These are phyloP conservation scores for Pseudocheirus occidentalis DNA, from an alignment of 2,797 vertebrate genomes.

Conservation along the genomic window DNA sequence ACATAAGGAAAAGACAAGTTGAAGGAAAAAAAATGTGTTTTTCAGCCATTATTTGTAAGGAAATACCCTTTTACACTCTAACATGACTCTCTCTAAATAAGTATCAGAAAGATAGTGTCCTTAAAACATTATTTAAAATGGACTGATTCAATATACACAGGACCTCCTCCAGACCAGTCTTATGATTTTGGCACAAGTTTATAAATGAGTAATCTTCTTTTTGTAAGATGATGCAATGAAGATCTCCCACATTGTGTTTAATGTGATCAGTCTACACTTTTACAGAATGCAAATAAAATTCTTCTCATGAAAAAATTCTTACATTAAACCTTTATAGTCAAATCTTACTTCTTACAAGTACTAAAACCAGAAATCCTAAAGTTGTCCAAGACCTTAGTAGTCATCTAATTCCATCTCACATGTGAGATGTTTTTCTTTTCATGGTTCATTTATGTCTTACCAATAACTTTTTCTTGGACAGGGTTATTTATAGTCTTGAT, in stretches of 20 bases:
- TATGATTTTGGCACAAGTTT: background rate
- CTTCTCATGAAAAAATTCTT: constrained; percentile 44
- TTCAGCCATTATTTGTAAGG: background rate
- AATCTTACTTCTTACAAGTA: background rate
- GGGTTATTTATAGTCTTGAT: background rate
- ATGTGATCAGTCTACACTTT: constrained; percentile 28
- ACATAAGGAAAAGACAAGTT: background rate
- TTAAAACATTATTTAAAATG: background rate
- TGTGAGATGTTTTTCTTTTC: background rate
- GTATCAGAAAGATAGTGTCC: background rate
- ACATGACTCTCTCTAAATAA: background rate
- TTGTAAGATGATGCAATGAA: background rate
- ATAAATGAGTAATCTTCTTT: background rate
- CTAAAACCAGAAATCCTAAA: background rate
- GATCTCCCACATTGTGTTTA: too few relatives aligned
- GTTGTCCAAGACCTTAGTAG: background rate
- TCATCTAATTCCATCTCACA: background rate
- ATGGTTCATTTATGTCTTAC: background rate
- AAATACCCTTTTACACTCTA: background rate
- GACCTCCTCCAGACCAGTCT: background rate
- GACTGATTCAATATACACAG: background rate
- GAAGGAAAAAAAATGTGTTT: background rate
- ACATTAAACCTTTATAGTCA: constrained; percentile 29
- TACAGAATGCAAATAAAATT: constrained; percentile 10
- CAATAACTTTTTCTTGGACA: background rate